Evolutionary conservation across 2,888 invertebrate species (phyloP).

Genomic region (Synergus itoensis): DNA sequence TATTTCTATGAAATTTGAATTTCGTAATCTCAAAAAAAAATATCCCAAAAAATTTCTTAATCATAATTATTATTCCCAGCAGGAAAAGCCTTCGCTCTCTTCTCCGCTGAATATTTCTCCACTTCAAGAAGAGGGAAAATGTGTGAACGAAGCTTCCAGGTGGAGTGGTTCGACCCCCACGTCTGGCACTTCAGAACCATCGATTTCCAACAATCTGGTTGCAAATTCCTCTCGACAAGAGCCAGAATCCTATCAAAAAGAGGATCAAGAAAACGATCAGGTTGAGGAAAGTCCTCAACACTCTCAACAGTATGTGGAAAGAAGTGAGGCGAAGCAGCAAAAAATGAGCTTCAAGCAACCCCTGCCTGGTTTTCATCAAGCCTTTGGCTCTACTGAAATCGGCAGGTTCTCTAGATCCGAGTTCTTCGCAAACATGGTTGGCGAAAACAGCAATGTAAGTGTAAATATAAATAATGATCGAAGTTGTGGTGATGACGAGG

Average conservation of each 20-base stretch:
- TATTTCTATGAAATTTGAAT: neutral
- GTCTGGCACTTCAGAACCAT: constrained; percentile 46
- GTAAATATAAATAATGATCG: constrained; percentile 75
- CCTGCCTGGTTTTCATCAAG: constrained; percentile 90
- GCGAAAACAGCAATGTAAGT: constrained; percentile 71
- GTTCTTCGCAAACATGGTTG: constrained; percentile 83
- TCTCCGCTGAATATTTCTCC: constrained; percentile 57
- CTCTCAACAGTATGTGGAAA: constrained; percentile 52
- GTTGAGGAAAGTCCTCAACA: constrained; percentile 41
- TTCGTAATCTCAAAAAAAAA: neutral
- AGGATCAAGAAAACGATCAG: constrained; percentile 45
- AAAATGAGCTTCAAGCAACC: constrained; percentile 77
- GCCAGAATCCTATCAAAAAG: constrained; percentile 42
- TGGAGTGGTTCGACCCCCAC: constrained; percentile 62
- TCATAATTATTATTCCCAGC: constrained; percentile 24
- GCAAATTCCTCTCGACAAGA: constrained; percentile 45
- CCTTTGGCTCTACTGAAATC: constrained; percentile 91
- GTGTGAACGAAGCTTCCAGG: constrained; percentile 69
- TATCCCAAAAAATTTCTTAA: too few species aligned
- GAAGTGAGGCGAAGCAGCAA: constrained; percentile 62
- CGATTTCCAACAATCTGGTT: constrained; percentile 47
- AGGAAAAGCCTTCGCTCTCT: constrained; percentile 58
- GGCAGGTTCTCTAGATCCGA: constrained; percentile 87
- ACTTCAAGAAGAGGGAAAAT: constrained; percentile 59
- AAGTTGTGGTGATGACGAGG: constrained; percentile 48